Percentiles rank a stretch among this genome's conserved stretches.
Conservation (phyloP, 2,888 invertebrate species). For the Lithophane leautieri region DNA sequence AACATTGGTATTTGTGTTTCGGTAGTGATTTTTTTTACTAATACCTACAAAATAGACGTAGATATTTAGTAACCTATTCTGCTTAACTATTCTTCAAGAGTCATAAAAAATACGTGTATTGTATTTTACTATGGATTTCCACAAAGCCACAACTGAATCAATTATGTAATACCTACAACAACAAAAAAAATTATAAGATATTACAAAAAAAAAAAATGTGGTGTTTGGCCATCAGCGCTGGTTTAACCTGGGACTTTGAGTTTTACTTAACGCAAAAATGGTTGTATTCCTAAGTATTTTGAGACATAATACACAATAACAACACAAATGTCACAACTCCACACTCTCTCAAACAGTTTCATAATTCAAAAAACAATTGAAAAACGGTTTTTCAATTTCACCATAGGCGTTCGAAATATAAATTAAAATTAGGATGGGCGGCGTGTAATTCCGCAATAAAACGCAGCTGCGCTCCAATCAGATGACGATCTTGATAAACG, state of each 20-base stretch:
- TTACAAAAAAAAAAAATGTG: background rate
- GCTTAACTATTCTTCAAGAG: too few relatives aligned
- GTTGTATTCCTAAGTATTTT: background rate
- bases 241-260: too few relatives aligned
- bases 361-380: slow-evolving; percentile 57
- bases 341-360: background rate
- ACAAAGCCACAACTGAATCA: too few relatives aligned
- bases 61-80: too few relatives aligned
- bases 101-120: too few relatives aligned
- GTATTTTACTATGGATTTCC: too few relatives aligned
- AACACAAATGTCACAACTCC: background rate
- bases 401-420: slow-evolving; percentile 78
- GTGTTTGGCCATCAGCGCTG: background rate
- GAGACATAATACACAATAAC: too few relatives aligned
- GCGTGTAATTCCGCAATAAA: slow-evolving; percentile 86
- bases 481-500: slow-evolving; percentile 90
- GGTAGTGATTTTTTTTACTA: background rate
- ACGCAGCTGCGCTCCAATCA: slow-evolving; percentile 89
- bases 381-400: slow-evolving; percentile 74
- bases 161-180: background rate
- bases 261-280: background rate
- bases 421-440: slow-evolving; percentile 88
- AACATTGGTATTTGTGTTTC: background rate
- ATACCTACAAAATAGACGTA: too few relatives aligned
- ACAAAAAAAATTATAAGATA: background rate